phyloP scores from a whole-genome alignment of 35 echinoderm and acorn worm genomes.

The Apostichopus japonicus region DNA sequence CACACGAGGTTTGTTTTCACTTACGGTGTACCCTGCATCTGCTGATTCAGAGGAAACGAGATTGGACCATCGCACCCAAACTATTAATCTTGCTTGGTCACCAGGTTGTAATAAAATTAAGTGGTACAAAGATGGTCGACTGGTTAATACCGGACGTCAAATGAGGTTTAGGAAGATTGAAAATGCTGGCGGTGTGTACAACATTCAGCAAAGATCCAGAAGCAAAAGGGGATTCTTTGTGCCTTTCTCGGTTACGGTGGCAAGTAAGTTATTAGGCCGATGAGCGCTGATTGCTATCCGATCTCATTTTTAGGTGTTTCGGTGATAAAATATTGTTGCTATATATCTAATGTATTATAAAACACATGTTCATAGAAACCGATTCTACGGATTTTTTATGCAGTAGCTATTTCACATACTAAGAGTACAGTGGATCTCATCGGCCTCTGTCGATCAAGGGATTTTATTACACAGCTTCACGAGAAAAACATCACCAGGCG shows the following conservation, averaged over 20 bases:
- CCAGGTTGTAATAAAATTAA: not conserved
- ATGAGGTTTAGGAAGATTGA: not conserved
- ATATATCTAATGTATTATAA: too few species aligned
- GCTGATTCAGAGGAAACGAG: not conserved
- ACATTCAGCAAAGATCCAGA: constrained; percentile 16
- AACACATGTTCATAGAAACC: too few species aligned
- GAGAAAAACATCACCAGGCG: too few species aligned
- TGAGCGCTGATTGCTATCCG: too few species aligned
- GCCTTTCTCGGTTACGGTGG: constrained; percentile 4
- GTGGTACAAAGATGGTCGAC: not conserved
- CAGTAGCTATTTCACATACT: too few species aligned
- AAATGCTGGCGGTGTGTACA: constrained; percentile 8
- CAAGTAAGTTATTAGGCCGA: constrained; percentile 13
- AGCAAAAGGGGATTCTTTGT: constrained; percentile 1
- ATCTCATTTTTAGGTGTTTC: constrained; percentile 8
- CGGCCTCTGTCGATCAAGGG: too few species aligned
- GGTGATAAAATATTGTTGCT: not conserved
- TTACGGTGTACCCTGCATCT: not conserved
- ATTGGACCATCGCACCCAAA: not conserved
- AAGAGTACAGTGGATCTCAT: too few species aligned
- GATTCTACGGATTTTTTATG: too few species aligned
- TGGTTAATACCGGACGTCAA: not conserved
- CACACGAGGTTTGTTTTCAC: not conserved
- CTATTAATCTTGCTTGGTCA: not conserved
- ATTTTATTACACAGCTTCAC: too few species aligned